Conservation (phyloP, 1,140 invertebrate genomes). For the Pseudoatta argentina region DNA sequence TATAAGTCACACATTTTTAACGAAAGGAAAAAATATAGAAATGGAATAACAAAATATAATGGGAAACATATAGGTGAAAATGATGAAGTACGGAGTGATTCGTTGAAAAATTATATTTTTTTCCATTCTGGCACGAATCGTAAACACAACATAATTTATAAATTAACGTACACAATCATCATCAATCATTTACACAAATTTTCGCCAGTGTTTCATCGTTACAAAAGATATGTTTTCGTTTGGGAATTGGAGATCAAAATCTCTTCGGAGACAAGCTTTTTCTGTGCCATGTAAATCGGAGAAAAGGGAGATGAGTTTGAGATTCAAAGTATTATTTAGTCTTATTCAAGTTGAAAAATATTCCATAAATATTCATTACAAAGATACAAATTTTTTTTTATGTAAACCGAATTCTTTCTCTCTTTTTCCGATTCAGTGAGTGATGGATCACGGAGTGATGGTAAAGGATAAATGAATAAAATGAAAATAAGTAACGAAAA, state of each 20-base stretch:
- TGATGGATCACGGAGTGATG: neutral
- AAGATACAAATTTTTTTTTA: conserved; percentile 10
- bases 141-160: conserved; percentile 87
- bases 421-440: neutral
- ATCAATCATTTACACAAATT: conserved; percentile 85
- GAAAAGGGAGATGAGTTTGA: conserved; percentile 51
- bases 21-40: conserved; percentile 38
- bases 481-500: conserved; percentile 42
- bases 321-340: conserved; percentile 36
- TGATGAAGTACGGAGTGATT: conserved; percentile 75
- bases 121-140: conserved; percentile 86
- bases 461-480: conserved; percentile 38
- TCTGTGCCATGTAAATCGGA: conserved; percentile 4
- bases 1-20: conserved; percentile 33
- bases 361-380: neutral
- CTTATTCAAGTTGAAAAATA: neutral
- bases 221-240: conserved; percentile 66
- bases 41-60: conserved; percentile 42
- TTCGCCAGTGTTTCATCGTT: conserved; percentile 57
- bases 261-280: conserved; percentile 44
- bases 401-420: conserved; percentile 49
- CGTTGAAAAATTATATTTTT: conserved; percentile 86
- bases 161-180: conserved; percentile 86
- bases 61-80: conserved; percentile 55
- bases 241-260: conserved; percentile 57